These are phyloP conservation scores for Salpingus planirostris DNA, from an alignment of 2,888 invertebrate species.

Conservation along the genomic window DNA sequence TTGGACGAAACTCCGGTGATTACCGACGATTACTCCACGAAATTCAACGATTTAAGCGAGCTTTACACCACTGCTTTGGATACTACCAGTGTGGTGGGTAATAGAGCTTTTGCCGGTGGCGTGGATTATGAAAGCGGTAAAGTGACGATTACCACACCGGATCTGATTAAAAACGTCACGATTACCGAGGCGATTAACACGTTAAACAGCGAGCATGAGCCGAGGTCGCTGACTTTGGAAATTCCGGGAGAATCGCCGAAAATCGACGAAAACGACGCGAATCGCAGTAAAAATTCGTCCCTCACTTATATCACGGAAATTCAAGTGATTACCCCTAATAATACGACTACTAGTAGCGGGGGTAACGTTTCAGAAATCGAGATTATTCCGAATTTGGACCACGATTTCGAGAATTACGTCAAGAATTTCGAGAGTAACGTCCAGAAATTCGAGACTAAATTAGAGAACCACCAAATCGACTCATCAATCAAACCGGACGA, in stretches of 20 bases:
- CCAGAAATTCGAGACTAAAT: slow-evolving; percentile 29
- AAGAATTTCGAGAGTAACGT: slow-evolving; percentile 32
- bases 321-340: slow-evolving; percentile 53
- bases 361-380: slow-evolving; percentile 31
- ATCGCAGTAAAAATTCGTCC: slow-evolving; percentile 28
- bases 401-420: slow-evolving; percentile 38
- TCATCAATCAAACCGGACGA: slow-evolving; percentile 19
- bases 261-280: slow-evolving; percentile 7
- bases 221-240: slow-evolving; percentile 28
- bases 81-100: slow-evolving; percentile 39
- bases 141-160: slow-evolving; percentile 40
- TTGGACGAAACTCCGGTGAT: slow-evolving; percentile 39
- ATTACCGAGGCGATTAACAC: slow-evolving; percentile 34
- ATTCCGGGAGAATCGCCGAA: slow-evolving; percentile 19
- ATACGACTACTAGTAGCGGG: slow-evolving; percentile 8
- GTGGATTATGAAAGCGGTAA: slow-evolving; percentile 38
- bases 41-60: slow-evolving; percentile 40
- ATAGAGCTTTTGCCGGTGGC: too few species aligned
- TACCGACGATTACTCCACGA: slow-evolving; percentile 42
- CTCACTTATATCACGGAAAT: slow-evolving; percentile 65
- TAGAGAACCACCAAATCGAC: slow-evolving; percentile 31
- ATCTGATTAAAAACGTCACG: slow-evolving; percentile 39
- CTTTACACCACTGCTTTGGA: slow-evolving; percentile 45
- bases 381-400: slow-evolving; percentile 36
- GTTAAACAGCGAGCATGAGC: slow-evolving; percentile 30